Percentiles rank a stretch among this genome's conserved stretches.
phyloP scores from a whole-genome alignment of 2,888 invertebrate species.

The Xestia sexstrigata region DNA sequence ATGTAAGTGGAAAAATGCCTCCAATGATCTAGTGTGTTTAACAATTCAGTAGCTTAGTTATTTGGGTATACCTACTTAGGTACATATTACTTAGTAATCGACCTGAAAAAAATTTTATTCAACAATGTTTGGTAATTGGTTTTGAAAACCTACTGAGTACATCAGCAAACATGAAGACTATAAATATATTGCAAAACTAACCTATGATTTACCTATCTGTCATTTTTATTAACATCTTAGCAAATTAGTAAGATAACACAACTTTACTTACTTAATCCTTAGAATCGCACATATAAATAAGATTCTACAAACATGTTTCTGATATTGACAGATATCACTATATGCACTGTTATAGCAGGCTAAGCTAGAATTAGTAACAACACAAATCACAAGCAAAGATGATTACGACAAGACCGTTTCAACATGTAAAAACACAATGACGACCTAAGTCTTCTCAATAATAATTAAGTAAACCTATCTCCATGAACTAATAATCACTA shows the following conservation, averaged over 20 bases:
- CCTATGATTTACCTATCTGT: background rate
- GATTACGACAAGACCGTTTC: background rate
- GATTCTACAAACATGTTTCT: background rate
- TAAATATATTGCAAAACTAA: background rate
- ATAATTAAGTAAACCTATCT: background rate
- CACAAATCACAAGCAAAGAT: background rate
- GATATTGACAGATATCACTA: conserved; percentile 13
- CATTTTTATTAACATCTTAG: background rate
- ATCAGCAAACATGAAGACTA: background rate
- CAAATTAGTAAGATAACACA: background rate
- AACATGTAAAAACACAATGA: background rate
- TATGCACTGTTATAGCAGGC: background rate
- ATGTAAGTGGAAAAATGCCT: no score
- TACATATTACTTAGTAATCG: background rate
- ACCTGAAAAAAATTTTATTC: background rate
- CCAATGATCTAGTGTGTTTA: no score
- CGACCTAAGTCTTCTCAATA: no score
- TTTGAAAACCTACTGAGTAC: background rate
- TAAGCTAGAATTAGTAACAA: no score
- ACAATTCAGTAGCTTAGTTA: background rate
- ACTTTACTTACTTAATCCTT: conserved; percentile 1
- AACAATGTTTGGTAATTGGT: background rate
- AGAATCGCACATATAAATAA: background rate
- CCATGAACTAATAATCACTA: no score
- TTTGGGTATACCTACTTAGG: background rate